Percentiles rank a stretch among this genome's conserved stretches.
Evolutionary conservation across 2,888 invertebrate species (phyloP).

Genomic region (Lomographa bimaculata): DNA sequence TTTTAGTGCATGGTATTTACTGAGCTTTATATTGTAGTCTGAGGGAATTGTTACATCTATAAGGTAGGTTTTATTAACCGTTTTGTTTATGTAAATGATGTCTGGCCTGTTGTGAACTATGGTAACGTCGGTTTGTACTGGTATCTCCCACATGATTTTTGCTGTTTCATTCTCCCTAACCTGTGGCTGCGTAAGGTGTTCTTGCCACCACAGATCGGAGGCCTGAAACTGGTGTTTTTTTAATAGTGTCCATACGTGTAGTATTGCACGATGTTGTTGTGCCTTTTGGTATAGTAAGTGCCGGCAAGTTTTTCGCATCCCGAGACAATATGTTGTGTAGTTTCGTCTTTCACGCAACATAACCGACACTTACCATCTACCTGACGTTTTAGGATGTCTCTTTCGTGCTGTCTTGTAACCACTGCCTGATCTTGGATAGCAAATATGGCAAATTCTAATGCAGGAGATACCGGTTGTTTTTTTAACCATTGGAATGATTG

Average conservation of each 20-base stretch:
- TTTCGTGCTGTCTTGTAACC: neutral
- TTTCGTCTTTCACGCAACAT: neutral
- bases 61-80: neutral
- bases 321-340: neutral
- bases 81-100: slow-evolving; percentile 11
- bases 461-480: neutral
- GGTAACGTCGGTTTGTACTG: slow-evolving; percentile 3
- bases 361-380: neutral
- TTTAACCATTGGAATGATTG: neutral
- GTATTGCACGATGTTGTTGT: neutral
- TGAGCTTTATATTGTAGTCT: neutral
- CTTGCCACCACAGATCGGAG: neutral
- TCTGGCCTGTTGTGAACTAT: slow-evolving; percentile 13
- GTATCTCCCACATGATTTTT: slow-evolving; percentile 11
- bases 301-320: slow-evolving; percentile 1
- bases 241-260: neutral
- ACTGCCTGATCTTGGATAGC: too few species aligned
- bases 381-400: neutral
- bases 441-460: neutral
- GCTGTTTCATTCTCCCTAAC: slow-evolving; percentile 11
- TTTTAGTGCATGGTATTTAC: neutral
- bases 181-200: slow-evolving; percentile 1
- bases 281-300: neutral
- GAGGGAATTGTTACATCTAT: too few species aligned
- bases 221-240: neutral